Base-by-base conservation (phyloP, 2,888 invertebrate species). In the Cheilosia vernalis region DNA sequence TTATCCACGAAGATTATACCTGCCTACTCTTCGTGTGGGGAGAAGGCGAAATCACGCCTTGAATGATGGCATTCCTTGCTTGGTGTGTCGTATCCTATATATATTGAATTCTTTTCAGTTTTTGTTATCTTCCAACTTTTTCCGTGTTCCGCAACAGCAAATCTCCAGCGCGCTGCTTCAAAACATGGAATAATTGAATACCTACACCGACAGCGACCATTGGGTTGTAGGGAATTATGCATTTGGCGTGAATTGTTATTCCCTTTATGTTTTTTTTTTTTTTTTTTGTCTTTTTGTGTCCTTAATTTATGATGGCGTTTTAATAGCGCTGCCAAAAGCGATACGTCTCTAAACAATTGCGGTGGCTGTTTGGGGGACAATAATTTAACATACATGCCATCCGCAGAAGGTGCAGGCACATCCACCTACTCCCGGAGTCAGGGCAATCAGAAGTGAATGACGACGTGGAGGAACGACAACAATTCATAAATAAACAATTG, bases 131-230 rank as follows among this genome's bases (percentile, higher is more conserved):
- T 42, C 24, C 27, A 2, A 30, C 4, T 10, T 74, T 33, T 30
- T 44, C 27, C 24, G 2, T 55, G 53, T 7, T 24, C 9, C 2
- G 24, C 21, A 17, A 30, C 24, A 24, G 2, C 1, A 42, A 80
- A 76, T 69, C 49, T 21, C 49, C 13, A 10, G 37, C 76, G 30
- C 49, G 51, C 21, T 7, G 15, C n/a, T 42, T 7, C 37, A 44
- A 61, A 83, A 70, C 72, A 78, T 73, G 73, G 67, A 56, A 78
- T 78, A 67, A 83, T 73, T 67, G 78, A 83, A 83, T 67, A 67
- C 42, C 66, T 60, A 82, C 61, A 44, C 33, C 15, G 27, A 33
- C 21, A 24, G 55, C 37, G 61, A 60, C 37, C 30, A 47, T 21
- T 10, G 37, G 40, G 56, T 58, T 37, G 17, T 58, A 40, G 30